These are phyloP conservation scores for Apis mellifera DNA, from an alignment of 1,140 invertebrate species.

Conservation along the genomic window Amel_HAv3.1 CM009931.2:17357001-17357500, in stretches of 20 bases:
- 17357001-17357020: slow-evolving; percentile 4
- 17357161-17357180: neutral
- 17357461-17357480: too few relatives aligned
- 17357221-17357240: neutral
- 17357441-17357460: too few relatives aligned
- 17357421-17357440: neutral
- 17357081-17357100: neutral
- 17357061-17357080: slow-evolving; percentile 30
- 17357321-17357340: too few relatives aligned
- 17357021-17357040: slow-evolving; percentile 4
- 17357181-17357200: neutral
- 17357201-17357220: neutral
- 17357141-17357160: slow-evolving; percentile 27
- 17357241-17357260: too few relatives aligned
- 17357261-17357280: too few relatives aligned
- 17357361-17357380: neutral
- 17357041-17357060: slow-evolving; percentile 28
- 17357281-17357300: neutral
- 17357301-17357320: neutral
- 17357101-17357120: neutral
- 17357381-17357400: neutral
- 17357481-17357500: too few relatives aligned
- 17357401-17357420: neutral
- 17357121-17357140: slow-evolving; percentile 15
- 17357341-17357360: neutral